Percentiles rank a stretch among this genome's conserved stretches.
These are phyloP conservation scores for Arctocebus calabarensis DNA, from an alignment of 2,797 vertebrate species.

Conservation along the genomic window DNA sequence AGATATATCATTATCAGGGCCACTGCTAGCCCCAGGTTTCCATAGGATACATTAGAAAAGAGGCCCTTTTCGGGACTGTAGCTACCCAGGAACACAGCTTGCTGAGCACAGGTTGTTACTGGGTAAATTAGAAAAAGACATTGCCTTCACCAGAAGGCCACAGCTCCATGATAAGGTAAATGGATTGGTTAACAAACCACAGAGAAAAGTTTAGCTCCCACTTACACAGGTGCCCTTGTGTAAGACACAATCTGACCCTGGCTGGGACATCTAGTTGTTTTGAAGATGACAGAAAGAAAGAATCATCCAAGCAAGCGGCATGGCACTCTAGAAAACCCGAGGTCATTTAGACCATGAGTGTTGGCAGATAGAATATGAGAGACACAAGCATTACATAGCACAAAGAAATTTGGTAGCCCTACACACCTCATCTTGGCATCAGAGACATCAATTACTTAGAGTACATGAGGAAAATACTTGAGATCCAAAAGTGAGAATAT, in stretches of 20 bases:
- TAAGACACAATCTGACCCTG: background rate
- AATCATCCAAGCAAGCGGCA: background rate
- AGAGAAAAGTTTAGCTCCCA: background rate
- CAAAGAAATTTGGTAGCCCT: background rate
- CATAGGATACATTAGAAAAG: background rate
- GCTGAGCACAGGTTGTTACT: background rate
- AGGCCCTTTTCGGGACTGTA: background rate
- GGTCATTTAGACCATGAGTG: background rate
- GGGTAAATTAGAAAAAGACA: background rate
- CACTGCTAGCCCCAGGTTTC: background rate
- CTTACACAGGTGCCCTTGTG: background rate
- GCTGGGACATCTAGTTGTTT: background rate
- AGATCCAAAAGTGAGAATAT: background rate
- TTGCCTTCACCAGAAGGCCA: background rate
- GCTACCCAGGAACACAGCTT: background rate
- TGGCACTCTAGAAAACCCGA: background rate
- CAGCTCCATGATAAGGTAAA: background rate
- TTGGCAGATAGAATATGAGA: background rate
- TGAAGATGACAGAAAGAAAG: conserved; percentile 52
- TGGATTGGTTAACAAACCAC: background rate
- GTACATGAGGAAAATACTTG: background rate
- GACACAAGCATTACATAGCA: background rate
- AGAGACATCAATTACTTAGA: background rate
- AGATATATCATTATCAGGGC: background rate
- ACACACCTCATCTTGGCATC: background rate